Conservation (phyloP, 2,888 invertebrate species). For the Callimorpha dominula region DNA sequence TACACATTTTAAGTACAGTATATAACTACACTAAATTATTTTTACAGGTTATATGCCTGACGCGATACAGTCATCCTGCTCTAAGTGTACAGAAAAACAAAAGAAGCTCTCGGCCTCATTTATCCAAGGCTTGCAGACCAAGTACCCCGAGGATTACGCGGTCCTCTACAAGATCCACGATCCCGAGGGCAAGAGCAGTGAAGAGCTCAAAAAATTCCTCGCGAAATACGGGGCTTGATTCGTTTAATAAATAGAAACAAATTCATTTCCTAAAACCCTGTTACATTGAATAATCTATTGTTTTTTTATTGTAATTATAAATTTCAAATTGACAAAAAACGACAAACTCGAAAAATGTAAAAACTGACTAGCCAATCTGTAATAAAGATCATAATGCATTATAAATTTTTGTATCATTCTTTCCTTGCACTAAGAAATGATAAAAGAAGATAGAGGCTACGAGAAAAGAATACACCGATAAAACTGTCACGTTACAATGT, state of each 20-base stretch:
- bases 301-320: not conserved
- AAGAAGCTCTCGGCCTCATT: slow-evolving; percentile 83
- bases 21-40: slow-evolving; percentile 1
- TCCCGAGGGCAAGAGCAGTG: slow-evolving; percentile 8
- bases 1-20: not conserved
- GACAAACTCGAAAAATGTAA: not conserved
- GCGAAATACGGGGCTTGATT: not conserved
- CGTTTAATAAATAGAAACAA: not conserved
- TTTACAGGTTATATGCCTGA: slow-evolving; percentile 62
- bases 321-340: too few relatives aligned
- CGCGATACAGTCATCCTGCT: slow-evolving; percentile 73
- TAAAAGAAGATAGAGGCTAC: not conserved
- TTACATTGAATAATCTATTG: not conserved
- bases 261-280: not conserved
- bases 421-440: not conserved
- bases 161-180: not conserved
- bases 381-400: not conserved
- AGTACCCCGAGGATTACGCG: slow-evolving; percentile 28
- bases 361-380: not conserved
- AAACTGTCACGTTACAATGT: too few relatives aligned
- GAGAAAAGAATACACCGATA: too few relatives aligned
- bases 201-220: slow-evolving; percentile 1
- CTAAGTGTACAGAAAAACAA: slow-evolving; percentile 88
- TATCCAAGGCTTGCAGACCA: slow-evolving; percentile 86
- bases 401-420: not conserved